phyloP scores from a whole-genome alignment of 2,797 vertebrate species.

The Notolabrus celidotus region DNA sequence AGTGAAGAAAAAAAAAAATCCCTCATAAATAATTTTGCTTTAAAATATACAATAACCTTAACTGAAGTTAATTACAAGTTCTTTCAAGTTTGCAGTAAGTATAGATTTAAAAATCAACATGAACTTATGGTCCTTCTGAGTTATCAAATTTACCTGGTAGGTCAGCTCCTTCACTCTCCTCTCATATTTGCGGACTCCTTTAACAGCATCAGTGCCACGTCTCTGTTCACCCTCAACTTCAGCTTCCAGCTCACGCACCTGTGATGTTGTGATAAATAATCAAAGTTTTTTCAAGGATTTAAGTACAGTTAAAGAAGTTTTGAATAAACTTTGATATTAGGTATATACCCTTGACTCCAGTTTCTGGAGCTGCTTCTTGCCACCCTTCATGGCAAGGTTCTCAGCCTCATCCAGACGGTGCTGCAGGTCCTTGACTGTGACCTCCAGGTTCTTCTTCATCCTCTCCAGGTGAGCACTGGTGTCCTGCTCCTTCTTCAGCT shows the following conservation, averaged over 20 bases:
- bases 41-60: not conserved
- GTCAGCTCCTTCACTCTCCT: constrained; percentile 76
- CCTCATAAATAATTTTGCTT: no score
- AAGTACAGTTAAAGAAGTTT: not conserved
- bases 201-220: constrained; percentile 85
- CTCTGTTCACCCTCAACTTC: constrained; percentile 89
- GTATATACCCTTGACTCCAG: constrained; percentile 87
- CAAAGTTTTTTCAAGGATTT: not conserved
- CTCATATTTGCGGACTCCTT: constrained; percentile 90
- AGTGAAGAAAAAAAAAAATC: no score
- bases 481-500: constrained; percentile 94
- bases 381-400: constrained; percentile 91
- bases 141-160: constrained; percentile 83
- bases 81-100: no score
- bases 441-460: constrained; percentile 92
- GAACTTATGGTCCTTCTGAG: not conserved
- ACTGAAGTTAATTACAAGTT: no score
- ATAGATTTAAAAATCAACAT: no score
- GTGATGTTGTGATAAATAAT: not conserved
- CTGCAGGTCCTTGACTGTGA: constrained; percentile 92
- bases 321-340: not conserved
- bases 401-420: constrained; percentile 92
- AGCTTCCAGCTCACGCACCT: constrained; percentile 88
- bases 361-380: constrained; percentile 93
- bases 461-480: constrained; percentile 92